A percentile compares a stretch with the other conserved stretches of the same genome.
phyloP scores from a whole-genome alignment of 35 echinoderm and acorn worm genomes.

The Hemicentrotus pulcherrimus region DNA sequence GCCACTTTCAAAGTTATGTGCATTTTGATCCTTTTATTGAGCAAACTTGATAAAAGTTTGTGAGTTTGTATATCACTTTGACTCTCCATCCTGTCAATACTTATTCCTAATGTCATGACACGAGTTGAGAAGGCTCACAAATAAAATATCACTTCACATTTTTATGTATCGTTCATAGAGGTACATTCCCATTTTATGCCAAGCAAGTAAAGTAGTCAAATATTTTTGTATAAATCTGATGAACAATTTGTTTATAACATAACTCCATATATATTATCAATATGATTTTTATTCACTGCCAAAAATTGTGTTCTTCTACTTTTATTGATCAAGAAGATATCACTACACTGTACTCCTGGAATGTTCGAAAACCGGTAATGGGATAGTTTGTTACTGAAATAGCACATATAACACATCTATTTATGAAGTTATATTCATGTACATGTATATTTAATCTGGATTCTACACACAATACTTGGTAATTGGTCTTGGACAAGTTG shows the following conservation, averaged over 20 bases:
- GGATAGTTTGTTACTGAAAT: neutral
- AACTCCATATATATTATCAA: neutral
- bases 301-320: neutral
- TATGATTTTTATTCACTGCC: neutral
- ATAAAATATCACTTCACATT: neutral
- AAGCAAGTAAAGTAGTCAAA: neutral
- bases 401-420: neutral
- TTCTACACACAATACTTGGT: too few relatives aligned
- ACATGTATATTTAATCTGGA: too few relatives aligned
- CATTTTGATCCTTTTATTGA: neutral
- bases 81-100: neutral
- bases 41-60: neutral
- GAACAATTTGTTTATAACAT: neutral
- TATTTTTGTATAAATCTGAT: neutral
- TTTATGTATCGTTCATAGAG: neutral
- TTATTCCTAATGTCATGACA: neutral
- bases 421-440: neutral
- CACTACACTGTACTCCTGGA: neutral
- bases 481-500: too few relatives aligned
- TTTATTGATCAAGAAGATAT: neutral
- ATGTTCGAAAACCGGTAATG: neutral
- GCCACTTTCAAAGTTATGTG: neutral
- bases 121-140: too few relatives aligned
- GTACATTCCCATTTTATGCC: too few relatives aligned
- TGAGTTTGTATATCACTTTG: neutral